Conservation (phyloP, 2,888 invertebrate species). For the Macrophya annulata region DNA sequence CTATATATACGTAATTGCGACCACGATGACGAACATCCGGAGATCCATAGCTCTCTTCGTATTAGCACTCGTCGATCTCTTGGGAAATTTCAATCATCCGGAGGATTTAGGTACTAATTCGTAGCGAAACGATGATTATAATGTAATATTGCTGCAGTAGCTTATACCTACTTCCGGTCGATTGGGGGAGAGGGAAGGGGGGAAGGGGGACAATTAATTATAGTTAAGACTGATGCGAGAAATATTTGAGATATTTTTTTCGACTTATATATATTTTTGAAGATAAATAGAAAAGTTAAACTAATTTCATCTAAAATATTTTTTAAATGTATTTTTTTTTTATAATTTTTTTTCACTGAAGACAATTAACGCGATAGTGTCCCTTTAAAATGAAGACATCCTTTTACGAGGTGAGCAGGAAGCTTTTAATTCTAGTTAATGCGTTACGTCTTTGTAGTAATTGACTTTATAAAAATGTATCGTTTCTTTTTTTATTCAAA, state of each 20-base stretch:
- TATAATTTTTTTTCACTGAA: not conserved
- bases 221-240: no score
- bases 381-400: not conserved
- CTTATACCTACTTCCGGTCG: not conserved
- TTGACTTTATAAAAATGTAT: not conserved
- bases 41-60: not conserved
- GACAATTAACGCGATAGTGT: not conserved
- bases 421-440: conserved; percentile 9
- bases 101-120: not conserved
- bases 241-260: not conserved
- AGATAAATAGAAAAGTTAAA: not conserved
- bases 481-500: not conserved
- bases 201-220: no score
- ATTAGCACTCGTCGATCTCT: not conserved
- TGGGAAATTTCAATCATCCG: conserved; percentile 42
- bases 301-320: not conserved
- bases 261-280: not conserved
- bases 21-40: not conserved
- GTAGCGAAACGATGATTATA: not conserved
- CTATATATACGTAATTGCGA: conserved; percentile 1
- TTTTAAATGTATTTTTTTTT: not conserved
- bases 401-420: not conserved
- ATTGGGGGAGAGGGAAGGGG: no score
- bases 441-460: not conserved
- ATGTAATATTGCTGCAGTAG: not conserved